phyloP scores from a whole-genome alignment of 2,888 invertebrate species.

The Phymatocera aterrima region DNA sequence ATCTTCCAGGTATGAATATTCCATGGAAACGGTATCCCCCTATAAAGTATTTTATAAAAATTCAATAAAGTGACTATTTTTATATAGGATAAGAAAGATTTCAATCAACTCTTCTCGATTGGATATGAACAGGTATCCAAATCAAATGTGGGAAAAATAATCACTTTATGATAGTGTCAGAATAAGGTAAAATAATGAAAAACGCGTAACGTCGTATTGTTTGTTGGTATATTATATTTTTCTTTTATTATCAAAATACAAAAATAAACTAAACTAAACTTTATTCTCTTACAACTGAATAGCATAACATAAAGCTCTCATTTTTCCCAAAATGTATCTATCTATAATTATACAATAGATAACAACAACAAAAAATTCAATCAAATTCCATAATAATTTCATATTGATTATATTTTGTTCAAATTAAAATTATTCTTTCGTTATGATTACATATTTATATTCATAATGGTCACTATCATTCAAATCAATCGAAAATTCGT shows the following conservation, averaged over 20 bases:
- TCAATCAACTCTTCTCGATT: constrained; percentile 30
- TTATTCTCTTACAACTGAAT: constrained; percentile 17
- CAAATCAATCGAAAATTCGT: neutral
- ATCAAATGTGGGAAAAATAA: constrained; percentile 59
- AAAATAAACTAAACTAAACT: constrained; percentile 45
- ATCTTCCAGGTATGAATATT: constrained; percentile 47
- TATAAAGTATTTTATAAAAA: constrained; percentile 50
- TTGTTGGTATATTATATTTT: neutral
- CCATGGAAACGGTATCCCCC: constrained; percentile 56
- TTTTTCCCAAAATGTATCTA: constrained; percentile 56
- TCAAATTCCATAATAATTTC: neutral
- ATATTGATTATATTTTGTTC: neutral
- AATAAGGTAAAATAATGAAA: constrained; percentile 41
- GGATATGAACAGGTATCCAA: neutral
- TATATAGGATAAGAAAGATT: neutral
- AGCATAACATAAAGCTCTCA: constrained; percentile 56
- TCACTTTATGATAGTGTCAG: constrained; percentile 52
- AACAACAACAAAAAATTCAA: neutral
- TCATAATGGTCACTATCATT: neutral
- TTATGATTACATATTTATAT: neutral
- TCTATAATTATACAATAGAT: neutral
- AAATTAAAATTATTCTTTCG: neutral
- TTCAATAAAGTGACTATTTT: constrained; percentile 51
- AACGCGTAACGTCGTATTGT: neutral
- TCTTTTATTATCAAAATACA: constrained; percentile 37